Evolutionary conservation across 2,113 vertebrate species (phyloP), one percentile per base, ranked within the genome.

Genomic region (Coreoperca whiteheadi): DNA sequence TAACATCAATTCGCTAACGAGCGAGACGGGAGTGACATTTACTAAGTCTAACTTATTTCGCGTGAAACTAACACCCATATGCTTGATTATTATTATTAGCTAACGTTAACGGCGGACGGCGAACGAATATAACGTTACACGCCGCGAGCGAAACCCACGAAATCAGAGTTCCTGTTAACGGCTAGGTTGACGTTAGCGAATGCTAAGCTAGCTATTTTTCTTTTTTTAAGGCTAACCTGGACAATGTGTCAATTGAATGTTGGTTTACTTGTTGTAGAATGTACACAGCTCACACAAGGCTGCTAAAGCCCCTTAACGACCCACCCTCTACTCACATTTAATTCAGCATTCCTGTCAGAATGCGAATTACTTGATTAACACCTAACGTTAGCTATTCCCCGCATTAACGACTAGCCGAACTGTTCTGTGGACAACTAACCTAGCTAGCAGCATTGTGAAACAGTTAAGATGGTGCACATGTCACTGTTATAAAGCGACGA

Each of bases 141-240:
- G 12, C 21, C 12, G 23, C 0, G 6, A 77, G 20, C 15, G 56
- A 51, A 77, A 43, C 34, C 16, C 25, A 28, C 15, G 56, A 61
- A 72, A 30, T 20, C 16, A 41, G 37, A 57, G 54, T 57, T 59
- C 23, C 8, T 32, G 48, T 21, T 66, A 64, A 75, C 60, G 88
- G 77, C 75, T 73, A 28, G 37, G 63, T 68, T 81, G 51, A 59
- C 16, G 56, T 59, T 66, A 41, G 85, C 89, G 78, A 79, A 86
- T 41, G 86, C 87, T 90, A 89, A 43, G 69, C 65, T 86, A 82
- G 61, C 83, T 50, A 28, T 20, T 32, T 57, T 28, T 83, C 18
- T 25, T 39, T 8, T n/a, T n/a, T n/a, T n/a, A n/a, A n/a, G 25
- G 74, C 54, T 83, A 77, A 34, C 46, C 32, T 64, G 77, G 25